Conservation (phyloP, 2,797 vertebrate species). For the Myoxocephalus aenaeus region DNA sequence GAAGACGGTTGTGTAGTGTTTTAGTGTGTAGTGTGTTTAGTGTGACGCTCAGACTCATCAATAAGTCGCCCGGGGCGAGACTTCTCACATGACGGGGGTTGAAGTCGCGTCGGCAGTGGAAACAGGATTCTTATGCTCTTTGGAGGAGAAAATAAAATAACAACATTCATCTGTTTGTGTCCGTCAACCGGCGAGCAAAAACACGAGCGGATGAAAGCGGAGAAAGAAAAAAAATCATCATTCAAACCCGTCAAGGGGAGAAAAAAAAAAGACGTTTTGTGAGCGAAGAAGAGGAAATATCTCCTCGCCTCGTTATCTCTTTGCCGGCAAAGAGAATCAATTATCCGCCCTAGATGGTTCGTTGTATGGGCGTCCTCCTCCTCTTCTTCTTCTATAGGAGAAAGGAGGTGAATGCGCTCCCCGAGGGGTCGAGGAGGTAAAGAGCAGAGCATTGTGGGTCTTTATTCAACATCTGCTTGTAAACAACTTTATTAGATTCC, state of each 20-base stretch:
- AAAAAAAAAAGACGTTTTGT: not conserved
- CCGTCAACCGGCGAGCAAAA: not conserved
- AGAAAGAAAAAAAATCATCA: not conserved
- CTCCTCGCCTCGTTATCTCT: slow-evolving; percentile 13
- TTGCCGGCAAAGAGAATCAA: slow-evolving; percentile 41
- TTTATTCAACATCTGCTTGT: slow-evolving; percentile 69
- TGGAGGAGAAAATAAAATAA: not conserved
- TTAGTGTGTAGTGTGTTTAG: not conserved
- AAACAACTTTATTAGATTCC: slow-evolving; percentile 74
- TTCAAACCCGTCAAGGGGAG: too few relatives aligned
- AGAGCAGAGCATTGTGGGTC: slow-evolving; percentile 41
- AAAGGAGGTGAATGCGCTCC: slow-evolving; percentile 50
- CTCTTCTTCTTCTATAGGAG: slow-evolving; percentile 26
- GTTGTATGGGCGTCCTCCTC: slow-evolving; percentile 52
- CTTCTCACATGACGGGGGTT: not conserved
- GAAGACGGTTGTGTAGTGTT: not conserved
- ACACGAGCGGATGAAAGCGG: not conserved
- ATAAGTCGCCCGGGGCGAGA: not conserved
- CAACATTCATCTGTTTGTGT: too few relatives aligned
- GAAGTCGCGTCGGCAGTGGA: not conserved
- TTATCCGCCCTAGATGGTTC: slow-evolving; percentile 76
- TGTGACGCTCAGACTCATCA: not conserved
- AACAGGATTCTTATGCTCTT: not conserved
- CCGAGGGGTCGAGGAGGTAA: not conserved
- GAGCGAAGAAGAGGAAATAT: slow-evolving; percentile 2